phyloP scores from a whole-genome alignment of 2,113 vertebrate species.

The Delphinapterus leucas region DNA sequence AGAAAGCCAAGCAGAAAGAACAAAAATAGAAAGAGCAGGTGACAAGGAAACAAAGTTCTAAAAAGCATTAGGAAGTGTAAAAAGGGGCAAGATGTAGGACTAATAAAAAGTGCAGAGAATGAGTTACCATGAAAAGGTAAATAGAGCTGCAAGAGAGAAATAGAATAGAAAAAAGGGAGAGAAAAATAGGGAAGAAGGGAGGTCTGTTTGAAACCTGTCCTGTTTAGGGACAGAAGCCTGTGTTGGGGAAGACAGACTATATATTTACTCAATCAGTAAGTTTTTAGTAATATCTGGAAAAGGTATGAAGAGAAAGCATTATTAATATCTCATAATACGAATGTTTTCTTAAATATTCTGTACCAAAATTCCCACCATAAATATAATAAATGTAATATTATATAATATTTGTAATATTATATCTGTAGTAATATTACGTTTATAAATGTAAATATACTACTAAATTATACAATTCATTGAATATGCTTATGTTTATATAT shows the following conservation, averaged over 20 bases:
- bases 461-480: background rate
- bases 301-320: background rate
- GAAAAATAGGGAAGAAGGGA: background rate
- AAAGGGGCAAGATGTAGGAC: constrained; percentile 20
- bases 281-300: background rate
- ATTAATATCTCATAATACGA: constrained; percentile 9
- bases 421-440: no score
- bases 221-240: background rate
- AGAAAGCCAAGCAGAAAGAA: constrained; percentile 52
- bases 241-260: background rate
- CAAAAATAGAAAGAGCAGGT: constrained; percentile 58
- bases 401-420: no score
- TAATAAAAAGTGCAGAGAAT: background rate
- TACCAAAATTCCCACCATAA: constrained; percentile 5
- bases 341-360: constrained; percentile 16
- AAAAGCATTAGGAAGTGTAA: background rate
- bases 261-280: constrained; percentile 4
- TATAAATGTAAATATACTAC: background rate
- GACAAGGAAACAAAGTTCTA: constrained; percentile 52
- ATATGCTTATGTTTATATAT: background rate
- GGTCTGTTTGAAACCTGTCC: background rate
- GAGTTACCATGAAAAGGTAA: constrained; percentile 33
- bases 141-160: background rate
- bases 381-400: background rate
- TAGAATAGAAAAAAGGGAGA: background rate